Conservation (phyloP, 2,888 invertebrate genomes). For the Habroteleia sp. region DNA sequence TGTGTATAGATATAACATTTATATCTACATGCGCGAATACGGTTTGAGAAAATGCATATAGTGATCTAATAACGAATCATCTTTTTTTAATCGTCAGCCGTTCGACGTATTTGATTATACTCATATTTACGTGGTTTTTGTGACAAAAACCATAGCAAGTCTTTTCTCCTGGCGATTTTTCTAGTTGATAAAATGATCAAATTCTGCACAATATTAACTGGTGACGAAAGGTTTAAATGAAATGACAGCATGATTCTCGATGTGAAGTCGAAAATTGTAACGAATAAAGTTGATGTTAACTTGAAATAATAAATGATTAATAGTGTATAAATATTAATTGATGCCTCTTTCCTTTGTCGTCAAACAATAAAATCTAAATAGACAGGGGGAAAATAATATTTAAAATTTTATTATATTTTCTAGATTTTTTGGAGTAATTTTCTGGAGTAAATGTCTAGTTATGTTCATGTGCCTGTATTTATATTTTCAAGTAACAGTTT, state of each 20-base stretch:
- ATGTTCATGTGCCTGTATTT: too few species aligned
- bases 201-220: conserved; percentile 73
- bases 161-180: conserved; percentile 64
- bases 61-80: conserved; percentile 45
- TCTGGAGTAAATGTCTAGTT: too few species aligned
- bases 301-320: conserved; percentile 69
- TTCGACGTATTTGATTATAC: conserved; percentile 37
- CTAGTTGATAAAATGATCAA: conserved; percentile 64
- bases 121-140: conserved; percentile 28
- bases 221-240: conserved; percentile 29
- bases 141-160: conserved; percentile 26
- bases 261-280: conserved; percentile 73
- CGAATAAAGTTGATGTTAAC: conserved; percentile 79
- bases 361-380: too few species aligned
- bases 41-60: conserved; percentile 49
- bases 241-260: conserved; percentile 64
- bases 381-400: too few species aligned
- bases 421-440: too few species aligned
- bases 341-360: background rate
- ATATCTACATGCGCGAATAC: conserved; percentile 24
- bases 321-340: conserved; percentile 31
- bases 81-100: conserved; percentile 32
- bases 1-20: conserved; percentile 23
- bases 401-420: too few species aligned
- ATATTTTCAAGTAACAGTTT: too few species aligned